Evolutionary conservation across 2,888 invertebrate species (phyloP).

Genomic region (Epinotia nisella): DNA sequence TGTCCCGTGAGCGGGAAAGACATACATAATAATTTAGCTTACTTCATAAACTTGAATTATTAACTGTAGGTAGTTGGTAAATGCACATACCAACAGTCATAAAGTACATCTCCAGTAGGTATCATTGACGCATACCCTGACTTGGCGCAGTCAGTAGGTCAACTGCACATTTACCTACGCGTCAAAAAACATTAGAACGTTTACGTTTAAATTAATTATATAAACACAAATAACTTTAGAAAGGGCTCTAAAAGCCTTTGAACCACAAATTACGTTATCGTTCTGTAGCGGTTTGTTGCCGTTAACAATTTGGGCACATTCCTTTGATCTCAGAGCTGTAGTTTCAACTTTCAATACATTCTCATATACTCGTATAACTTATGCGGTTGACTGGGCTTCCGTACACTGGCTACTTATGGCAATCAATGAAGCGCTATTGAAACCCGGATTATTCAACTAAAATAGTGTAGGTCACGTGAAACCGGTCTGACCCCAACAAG

Average conservation of each 20-base stretch:
- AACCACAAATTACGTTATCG: constrained; percentile 21
- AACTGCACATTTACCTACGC: too few species aligned
- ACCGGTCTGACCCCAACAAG: too few species aligned
- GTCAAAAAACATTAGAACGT: too few species aligned
- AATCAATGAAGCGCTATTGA: neutral
- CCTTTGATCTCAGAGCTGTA: constrained; percentile 15
- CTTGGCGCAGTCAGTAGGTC: too few species aligned
- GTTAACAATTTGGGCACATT: constrained; percentile 17
- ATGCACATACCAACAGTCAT: too few species aligned
- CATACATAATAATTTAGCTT: too few species aligned
- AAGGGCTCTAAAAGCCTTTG: constrained; percentile 6
- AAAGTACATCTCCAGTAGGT: too few species aligned
- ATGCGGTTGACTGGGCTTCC: neutral
- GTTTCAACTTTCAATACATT: neutral
- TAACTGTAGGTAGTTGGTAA: too few species aligned
- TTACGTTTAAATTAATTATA: neutral
- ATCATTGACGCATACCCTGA: too few species aligned
- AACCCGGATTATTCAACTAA: neutral
- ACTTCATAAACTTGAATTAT: too few species aligned
- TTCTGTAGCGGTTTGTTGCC: constrained; percentile 5
- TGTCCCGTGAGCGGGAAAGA: too few species aligned
- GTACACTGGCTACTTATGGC: neutral
- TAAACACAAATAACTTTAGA: neutral
- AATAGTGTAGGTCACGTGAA: neutral
- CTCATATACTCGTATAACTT: neutral